phyloP scores from a whole-genome alignment of 2,888 invertebrate species.

The Busseola fusca region DNA sequence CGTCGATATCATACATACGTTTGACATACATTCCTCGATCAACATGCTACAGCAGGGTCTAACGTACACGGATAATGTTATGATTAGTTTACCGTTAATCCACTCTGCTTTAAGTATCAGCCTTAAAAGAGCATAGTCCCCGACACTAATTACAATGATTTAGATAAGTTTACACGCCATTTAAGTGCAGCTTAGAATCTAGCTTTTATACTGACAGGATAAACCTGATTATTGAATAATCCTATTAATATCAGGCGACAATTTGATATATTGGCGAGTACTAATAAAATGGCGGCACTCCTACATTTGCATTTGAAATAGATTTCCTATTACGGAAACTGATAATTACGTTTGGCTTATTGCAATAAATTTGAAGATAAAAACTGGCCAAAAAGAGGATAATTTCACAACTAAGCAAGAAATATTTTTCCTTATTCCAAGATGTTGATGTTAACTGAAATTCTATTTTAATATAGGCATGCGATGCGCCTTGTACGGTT shows the following conservation, averaged over 20 bases:
- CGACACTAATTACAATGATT: conserved; percentile 69
- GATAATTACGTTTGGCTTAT: conserved; percentile 45
- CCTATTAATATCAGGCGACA: conserved; percentile 61
- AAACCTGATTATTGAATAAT: conserved; percentile 69
- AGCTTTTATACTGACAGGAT: conserved; percentile 54
- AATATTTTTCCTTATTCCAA: conserved; percentile 62
- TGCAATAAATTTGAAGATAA: conserved; percentile 45
- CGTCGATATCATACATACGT: conserved; percentile 36
- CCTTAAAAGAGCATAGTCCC: conserved; percentile 56
- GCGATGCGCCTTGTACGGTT: conserved; percentile 75
- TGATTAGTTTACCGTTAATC: conserved; percentile 76
- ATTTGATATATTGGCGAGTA: conserved; percentile 50
- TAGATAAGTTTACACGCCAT: conserved; percentile 68
- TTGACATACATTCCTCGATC: conserved; percentile 57
- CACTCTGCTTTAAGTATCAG: conserved; percentile 60
- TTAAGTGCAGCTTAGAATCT: conserved; percentile 63
- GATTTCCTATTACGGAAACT: conserved; percentile 53
- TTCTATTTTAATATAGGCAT: conserved; percentile 81
- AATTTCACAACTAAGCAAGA: conserved; percentile 46
- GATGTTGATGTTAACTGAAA: conserved; percentile 70
- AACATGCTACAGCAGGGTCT: conserved; percentile 37
- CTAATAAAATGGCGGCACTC: conserved; percentile 50
- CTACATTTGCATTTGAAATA: conserved; percentile 44
- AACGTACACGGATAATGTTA: conserved; percentile 74
- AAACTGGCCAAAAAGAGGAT: conserved; percentile 30